These are phyloP conservation scores for Alces alces DNA, from an alignment of 2,113 vertebrate genomes.

Conservation along the genomic window DNA sequence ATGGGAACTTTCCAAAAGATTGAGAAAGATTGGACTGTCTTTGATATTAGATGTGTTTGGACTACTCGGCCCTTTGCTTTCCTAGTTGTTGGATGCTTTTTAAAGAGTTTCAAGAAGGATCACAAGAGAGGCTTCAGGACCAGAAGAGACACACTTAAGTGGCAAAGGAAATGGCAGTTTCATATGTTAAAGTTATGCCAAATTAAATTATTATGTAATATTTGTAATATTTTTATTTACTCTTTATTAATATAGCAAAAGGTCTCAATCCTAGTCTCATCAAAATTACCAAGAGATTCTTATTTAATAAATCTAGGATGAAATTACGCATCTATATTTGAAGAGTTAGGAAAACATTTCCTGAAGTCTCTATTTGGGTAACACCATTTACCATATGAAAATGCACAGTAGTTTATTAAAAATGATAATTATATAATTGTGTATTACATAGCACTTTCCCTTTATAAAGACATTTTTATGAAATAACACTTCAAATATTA, in stretches of 20 bases:
- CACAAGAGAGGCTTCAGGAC: background rate
- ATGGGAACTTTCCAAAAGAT: background rate
- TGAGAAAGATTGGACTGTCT: background rate
- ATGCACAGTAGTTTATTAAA: background rate
- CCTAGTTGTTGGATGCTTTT: background rate
- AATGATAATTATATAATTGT: background rate
- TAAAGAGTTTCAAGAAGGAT: background rate
- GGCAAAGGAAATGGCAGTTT: background rate
- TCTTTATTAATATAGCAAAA: background rate
- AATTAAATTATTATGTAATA: background rate
- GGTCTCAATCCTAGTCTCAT: background rate
- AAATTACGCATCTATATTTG: background rate
- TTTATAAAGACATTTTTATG: background rate
- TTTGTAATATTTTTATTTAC: background rate
- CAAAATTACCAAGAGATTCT: constrained; percentile 11
- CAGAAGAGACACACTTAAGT: background rate
- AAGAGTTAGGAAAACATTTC: background rate
- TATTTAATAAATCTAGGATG: background rate
- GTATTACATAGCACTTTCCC: background rate
- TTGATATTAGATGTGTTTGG: background rate
- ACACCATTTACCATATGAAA: background rate
- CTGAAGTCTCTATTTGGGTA: background rate
- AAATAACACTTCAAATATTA: background rate
- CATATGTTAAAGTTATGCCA: background rate
- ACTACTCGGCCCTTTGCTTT: background rate